phyloP scores from a whole-genome alignment of 2,113 vertebrate species.

The Lycaon pictus region DNA sequence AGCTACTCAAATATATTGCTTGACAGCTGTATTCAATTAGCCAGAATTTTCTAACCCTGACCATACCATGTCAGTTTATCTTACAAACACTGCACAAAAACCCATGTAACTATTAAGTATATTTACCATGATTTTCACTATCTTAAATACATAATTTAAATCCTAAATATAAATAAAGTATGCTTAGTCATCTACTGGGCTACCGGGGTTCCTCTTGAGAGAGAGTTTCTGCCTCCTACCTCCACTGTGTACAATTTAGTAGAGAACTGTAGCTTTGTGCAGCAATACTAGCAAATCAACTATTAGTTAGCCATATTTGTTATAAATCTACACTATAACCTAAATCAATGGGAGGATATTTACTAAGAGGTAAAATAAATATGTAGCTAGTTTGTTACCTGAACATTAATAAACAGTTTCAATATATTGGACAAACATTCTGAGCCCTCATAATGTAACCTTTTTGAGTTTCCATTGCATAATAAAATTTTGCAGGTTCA shows the following conservation, averaged over 20 bases:
- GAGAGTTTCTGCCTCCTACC: too few species aligned
- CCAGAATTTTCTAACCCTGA: neutral
- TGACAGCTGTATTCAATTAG: neutral
- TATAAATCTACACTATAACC: neutral
- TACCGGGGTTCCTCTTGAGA: neutral
- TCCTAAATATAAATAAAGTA: conserved; percentile 8
- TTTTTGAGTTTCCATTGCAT: neutral
- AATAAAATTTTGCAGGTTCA: neutral
- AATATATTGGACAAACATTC: neutral
- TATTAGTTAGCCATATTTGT: neutral
- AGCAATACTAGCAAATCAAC: neutral
- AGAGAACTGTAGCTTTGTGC: neutral
- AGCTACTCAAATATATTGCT: neutral
- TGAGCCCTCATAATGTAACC: neutral
- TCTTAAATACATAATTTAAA: conserved; percentile 2
- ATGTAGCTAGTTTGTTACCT: neutral
- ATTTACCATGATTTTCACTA: neutral
- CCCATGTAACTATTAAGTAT: neutral
- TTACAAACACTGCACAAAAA: neutral
- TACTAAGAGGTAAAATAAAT: neutral
- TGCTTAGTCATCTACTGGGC: neutral
- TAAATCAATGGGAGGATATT: neutral
- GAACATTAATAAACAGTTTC: neutral
- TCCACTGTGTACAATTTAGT: neutral
- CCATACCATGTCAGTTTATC: neutral